phyloP scores from a whole-genome alignment of 2,888 invertebrate species.

The Cheilosia pagana region DNA sequence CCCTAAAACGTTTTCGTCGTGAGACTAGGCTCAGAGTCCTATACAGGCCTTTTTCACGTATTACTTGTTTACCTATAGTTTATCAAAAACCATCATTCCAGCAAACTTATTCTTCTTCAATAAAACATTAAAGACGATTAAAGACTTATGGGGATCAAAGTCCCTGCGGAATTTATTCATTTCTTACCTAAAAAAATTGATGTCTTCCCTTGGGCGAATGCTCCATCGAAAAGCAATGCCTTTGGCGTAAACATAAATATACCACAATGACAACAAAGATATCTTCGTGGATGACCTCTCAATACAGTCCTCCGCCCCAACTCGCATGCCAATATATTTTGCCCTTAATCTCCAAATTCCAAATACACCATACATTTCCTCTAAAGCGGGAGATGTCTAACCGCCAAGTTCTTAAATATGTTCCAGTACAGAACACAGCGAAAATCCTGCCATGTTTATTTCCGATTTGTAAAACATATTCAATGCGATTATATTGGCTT shows the following conservation, averaged over 20 bases:
- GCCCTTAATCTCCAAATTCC: conserved; percentile 13
- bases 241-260: not conserved
- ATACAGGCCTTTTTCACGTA: no score
- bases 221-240: not conserved
- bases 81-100: no score
- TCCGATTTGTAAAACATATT: conserved; percentile 66
- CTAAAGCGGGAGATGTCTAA: conserved; percentile 18
- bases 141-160: no score
- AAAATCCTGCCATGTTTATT: conserved; percentile 55
- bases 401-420: conserved; percentile 33
- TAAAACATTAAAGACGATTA: no score
- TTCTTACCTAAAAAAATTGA: no score
- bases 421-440: conserved; percentile 42
- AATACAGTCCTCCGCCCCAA: not conserved
- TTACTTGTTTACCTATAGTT: no score
- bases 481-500: conserved; percentile 56
- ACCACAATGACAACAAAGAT: conserved; percentile 6
- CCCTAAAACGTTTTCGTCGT: no score
- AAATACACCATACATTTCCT: conserved; percentile 13
- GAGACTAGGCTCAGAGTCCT: no score
- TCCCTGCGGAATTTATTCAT: no score
- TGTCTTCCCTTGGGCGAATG: no score
- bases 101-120: no score
- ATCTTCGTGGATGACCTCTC: conserved; percentile 3
- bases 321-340: conserved; percentile 14